These are phyloP conservation scores for Daktulosphaira vitifoliae DNA, from an alignment of 1,140 invertebrate genomes.

Conservation along the genomic window DNA sequence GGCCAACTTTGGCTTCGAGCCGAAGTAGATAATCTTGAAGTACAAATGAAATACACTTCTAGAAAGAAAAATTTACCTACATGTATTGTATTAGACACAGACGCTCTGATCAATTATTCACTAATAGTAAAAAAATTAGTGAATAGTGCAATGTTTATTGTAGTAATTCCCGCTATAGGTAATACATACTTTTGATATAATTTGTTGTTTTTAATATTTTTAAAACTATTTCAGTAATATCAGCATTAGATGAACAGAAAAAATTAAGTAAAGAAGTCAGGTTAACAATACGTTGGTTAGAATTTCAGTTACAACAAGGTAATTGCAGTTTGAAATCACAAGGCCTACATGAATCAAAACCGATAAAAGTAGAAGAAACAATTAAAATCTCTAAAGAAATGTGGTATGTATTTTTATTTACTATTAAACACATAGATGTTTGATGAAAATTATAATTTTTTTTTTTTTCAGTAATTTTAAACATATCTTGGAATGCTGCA, in stretches of 20 bases:
- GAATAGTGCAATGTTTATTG: constrained; percentile 62
- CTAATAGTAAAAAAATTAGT: constrained; percentile 69
- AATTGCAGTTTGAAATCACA: constrained; percentile 74
- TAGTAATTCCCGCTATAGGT: constrained; percentile 56
- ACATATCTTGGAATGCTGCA: constrained; percentile 61
- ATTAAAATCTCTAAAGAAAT: constrained; percentile 25
- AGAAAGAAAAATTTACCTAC: constrained; percentile 53
- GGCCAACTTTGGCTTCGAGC: constrained; percentile 65
- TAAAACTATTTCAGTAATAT: constrained; percentile 59
- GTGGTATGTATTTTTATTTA: background rate
- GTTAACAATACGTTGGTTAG: constrained; percentile 85
- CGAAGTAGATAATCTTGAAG: constrained; percentile 62
- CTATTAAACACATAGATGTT: background rate
- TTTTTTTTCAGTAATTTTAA: constrained; percentile 50
- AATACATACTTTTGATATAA: background rate
- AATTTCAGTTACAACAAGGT: constrained; percentile 71
- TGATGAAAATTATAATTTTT: constrained; percentile 8
- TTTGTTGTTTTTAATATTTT: too few species aligned
- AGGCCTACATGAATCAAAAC: constrained; percentile 64
- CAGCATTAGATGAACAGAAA: constrained; percentile 76
- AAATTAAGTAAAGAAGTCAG: constrained; percentile 62
- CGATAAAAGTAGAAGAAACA: constrained; percentile 43
- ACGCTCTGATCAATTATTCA: constrained; percentile 60
- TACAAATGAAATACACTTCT: constrained; percentile 42
- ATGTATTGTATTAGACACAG: constrained; percentile 65